These are phyloP conservation scores for Rotaria macrura DNA, from an alignment of 2,888 invertebrate species.

Conservation along the genomic window DNA sequence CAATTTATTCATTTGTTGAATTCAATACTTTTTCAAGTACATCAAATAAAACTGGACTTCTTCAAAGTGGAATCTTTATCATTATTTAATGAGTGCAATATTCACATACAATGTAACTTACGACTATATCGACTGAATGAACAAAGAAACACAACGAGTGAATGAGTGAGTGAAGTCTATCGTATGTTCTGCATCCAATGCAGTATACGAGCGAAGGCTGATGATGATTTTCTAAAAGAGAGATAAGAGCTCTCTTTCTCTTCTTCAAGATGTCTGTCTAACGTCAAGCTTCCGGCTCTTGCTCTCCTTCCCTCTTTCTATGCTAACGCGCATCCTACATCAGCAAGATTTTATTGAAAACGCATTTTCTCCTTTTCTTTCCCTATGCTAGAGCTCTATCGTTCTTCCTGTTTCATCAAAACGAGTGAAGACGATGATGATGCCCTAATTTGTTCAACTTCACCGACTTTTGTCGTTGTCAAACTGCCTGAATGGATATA, in stretches of 20 bases:
- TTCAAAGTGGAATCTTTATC: background rate
- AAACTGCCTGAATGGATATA: background rate
- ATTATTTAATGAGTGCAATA: background rate
- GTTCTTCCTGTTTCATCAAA: background rate
- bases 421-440: background rate
- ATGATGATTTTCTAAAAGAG: background rate
- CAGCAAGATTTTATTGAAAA: background rate
- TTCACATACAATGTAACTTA: background rate
- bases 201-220: background rate
- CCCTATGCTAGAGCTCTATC: background rate
- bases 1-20: background rate
- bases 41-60: background rate
- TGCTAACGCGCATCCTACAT: background rate
- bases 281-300: conserved; percentile 8
- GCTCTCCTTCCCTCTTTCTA: background rate
- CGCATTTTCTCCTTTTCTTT: background rate
- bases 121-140: background rate
- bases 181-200: background rate
- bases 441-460: background rate
- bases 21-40: background rate
- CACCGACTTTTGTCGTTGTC: background rate
- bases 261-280: background rate
- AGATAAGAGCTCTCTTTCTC: background rate
- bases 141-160: background rate
- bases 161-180: background rate